These are phyloP conservation scores for Magallana nippona DNA, from an alignment of 2,888 invertebrate species.

Conservation along the genomic window DNA sequence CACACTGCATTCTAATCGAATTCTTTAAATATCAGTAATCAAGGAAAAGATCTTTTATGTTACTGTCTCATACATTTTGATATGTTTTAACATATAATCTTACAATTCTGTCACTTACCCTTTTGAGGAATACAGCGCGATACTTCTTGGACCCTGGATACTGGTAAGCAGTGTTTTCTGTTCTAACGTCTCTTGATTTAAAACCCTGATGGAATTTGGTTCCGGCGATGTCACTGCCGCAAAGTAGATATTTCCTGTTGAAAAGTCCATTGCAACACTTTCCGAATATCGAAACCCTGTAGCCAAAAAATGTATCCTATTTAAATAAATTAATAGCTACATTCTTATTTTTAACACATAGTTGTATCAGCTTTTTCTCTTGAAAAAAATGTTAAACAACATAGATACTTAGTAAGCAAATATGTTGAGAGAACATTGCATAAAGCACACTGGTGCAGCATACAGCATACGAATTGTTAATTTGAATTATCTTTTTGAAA, in stretches of 20 bases:
- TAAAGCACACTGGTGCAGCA: no score
- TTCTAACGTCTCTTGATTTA: background rate
- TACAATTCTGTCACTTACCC: background rate
- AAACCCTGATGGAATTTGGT: background rate
- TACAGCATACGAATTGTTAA: no score
- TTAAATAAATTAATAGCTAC: background rate
- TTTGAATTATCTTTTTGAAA: no score
- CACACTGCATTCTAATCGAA: no score
- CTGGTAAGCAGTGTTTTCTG: background rate
- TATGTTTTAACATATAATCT: no score
- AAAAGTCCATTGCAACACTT: background rate
- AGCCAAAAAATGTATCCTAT: background rate
- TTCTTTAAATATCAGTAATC: no score
- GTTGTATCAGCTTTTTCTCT: background rate
- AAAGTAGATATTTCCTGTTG: conserved; percentile 2
- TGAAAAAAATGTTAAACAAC: no score
- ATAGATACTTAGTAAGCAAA: no score
- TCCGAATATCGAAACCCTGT: background rate
- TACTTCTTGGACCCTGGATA: background rate
- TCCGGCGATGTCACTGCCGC: background rate
- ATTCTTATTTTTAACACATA: background rate
- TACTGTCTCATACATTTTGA: no score
- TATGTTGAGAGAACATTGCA: no score
- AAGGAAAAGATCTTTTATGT: no score
- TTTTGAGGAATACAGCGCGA: background rate